Evolutionary conservation across 2,113 vertebrate genomes (phyloP).

Genomic region (Orcinus orca): DNA sequence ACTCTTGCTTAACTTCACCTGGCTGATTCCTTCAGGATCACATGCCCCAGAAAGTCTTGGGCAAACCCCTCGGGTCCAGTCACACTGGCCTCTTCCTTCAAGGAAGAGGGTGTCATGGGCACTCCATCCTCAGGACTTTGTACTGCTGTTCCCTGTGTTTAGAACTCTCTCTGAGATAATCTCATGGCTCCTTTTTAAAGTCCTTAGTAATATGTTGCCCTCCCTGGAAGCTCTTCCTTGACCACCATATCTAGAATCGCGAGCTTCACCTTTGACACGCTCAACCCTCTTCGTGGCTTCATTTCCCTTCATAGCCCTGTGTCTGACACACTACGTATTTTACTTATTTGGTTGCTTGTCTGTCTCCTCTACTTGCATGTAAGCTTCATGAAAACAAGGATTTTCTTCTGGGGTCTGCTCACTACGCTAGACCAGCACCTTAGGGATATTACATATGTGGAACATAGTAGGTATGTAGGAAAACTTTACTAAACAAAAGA

Average conservation of each 20-base stretch:
- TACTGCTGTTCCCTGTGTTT: neutral
- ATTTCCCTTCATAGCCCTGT: neutral
- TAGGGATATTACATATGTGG: neutral
- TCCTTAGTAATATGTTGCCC: neutral
- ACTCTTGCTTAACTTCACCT: neutral
- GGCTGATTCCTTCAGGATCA: neutral
- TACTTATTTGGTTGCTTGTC: neutral
- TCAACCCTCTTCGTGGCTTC: neutral
- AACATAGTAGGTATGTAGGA: neutral
- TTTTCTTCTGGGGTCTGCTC: neutral
- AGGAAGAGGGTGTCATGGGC: neutral
- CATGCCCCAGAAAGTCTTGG: neutral
- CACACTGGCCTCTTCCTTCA: neutral
- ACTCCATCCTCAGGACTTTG: neutral
- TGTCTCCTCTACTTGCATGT: neutral
- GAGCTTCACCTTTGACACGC: neutral
- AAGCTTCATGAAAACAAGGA: neutral
- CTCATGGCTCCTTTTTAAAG: neutral
- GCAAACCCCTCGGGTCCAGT: neutral
- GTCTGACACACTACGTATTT: neutral
- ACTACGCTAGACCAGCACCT: neutral
- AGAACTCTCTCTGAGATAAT: neutral
- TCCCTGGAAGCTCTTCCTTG: neutral
- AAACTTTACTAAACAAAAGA: slow-evolving; percentile 18
- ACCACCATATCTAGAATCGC: neutral